Conservation (phyloP, 2,797 vertebrate genomes). For the Myotis myotis region DNA sequence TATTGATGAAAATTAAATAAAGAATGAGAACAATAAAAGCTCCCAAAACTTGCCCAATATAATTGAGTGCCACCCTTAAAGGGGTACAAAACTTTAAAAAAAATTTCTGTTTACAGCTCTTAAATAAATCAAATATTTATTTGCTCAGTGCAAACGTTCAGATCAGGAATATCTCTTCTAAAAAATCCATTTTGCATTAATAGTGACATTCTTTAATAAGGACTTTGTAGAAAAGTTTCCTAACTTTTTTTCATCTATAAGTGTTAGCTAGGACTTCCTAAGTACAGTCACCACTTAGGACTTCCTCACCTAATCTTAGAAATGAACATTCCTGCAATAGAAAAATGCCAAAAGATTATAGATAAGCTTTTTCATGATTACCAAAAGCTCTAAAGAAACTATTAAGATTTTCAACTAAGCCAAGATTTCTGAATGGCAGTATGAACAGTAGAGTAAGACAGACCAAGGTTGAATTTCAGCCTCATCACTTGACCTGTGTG, state of each 20-base stretch:
- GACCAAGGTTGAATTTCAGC: background rate
- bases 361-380: background rate
- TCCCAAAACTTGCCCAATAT: background rate
- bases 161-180: background rate
- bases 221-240: background rate
- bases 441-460: background rate
- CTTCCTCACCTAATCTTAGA: background rate
- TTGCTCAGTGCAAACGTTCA: background rate
- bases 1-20: conserved; percentile 23
- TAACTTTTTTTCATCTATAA: background rate
- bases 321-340: background rate
- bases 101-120: background rate
- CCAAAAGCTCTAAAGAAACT: conserved; percentile 17
- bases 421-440: background rate
- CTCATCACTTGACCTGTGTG: background rate
- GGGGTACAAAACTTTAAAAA: background rate
- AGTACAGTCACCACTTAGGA: background rate
- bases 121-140: background rate
- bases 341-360: background rate
- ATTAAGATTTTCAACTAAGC: background rate
- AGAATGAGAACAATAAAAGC: background rate
- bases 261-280: background rate
- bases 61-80: background rate
- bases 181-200: background rate
- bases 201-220: background rate